Evolutionary conservation across 2,888 invertebrate genomes (phyloP), one percentile per base, ranked within the genome.

Genomic region (Salticus scenicus): DNA sequence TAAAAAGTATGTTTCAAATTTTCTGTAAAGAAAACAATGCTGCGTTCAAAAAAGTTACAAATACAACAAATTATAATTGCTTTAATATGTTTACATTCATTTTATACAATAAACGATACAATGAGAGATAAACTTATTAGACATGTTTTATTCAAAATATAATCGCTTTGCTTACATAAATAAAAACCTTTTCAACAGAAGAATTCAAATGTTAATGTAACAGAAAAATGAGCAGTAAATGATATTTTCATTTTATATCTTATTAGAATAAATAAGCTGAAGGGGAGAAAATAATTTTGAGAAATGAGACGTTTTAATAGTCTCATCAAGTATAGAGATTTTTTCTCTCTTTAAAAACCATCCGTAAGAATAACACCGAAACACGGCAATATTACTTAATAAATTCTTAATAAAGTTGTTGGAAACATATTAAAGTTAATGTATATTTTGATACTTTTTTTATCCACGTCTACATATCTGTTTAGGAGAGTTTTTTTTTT

Each of bases 311-410:
- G 17, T 47, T 47, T 47, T 47, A 47, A 47, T 14, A 7, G 42
- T 2, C 42, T 47, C 10, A 17, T 47, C 42, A 8, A 20, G 57
- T 24, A 24, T 24, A n/a, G 24, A 57, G 5, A 5, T 24, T 57
- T 57, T 57, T 57, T 57, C 24, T 4, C 24, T 4, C 20, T 5
- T 7, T 24, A 57, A 57, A 24, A 24, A 24, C 20, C 24, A 24
- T 57, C 57, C 24, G 37, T 57, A 57, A 57, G 57, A 57, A 57
- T 57, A 57, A 57, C 57, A 57, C 20, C 57, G 57, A 57, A 57
- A 57, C 24, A 57, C 17, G 57, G 17, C 4, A 57, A 5, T 57
- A 14, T 47, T 14, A 14, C 42, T 47, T 47, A 47, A 47, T 47
- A 57, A 57, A 24, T 57, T 57, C 57, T 57, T 57, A 57, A 57